Percentiles rank a stretch among this genome's conserved stretches.
These are phyloP conservation scores for Epirrhoe tristata DNA, from an alignment of 2,888 invertebrate genomes.

Conservation along the genomic window DNA sequence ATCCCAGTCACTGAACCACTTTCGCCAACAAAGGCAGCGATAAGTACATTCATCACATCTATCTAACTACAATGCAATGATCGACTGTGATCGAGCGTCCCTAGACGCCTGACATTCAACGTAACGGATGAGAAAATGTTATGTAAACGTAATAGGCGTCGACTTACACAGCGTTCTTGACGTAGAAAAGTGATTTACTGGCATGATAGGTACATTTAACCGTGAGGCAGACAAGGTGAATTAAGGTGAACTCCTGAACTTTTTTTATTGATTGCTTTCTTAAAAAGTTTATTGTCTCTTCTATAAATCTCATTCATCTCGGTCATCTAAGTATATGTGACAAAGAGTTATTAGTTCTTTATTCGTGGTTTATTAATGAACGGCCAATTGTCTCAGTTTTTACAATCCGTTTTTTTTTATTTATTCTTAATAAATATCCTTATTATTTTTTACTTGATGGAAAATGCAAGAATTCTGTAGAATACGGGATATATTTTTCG, in stretches of 20 bases:
- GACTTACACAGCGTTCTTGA: slow-evolving; percentile 14
- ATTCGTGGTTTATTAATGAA: no score
- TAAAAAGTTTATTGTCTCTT: no score
- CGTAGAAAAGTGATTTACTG: slow-evolving; percentile 1
- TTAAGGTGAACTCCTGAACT: not conserved
- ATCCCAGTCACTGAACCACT: slow-evolving; percentile 60
- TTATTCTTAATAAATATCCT: not conserved
- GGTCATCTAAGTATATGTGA: no score
- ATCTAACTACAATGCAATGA: slow-evolving; percentile 44
- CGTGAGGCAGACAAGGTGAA: not conserved
- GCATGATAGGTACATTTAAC: not conserved
- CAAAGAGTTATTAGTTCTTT: no score
- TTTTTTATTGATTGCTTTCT: not conserved
- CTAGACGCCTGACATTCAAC: slow-evolving; percentile 49
- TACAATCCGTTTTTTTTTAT: not conserved
- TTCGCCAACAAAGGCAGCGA: slow-evolving; percentile 55
- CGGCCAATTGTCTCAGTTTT: not conserved
- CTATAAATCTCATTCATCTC: no score
- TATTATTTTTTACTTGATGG: not conserved
- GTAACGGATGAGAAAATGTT: slow-evolving; percentile 40
- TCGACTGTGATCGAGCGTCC: slow-evolving; percentile 72
- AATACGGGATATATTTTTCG: not conserved
- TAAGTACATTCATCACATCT: slow-evolving; percentile 50
- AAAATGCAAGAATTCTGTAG: not conserved
- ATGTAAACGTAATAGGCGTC: slow-evolving; percentile 37